phyloP scores from a whole-genome alignment of 2,113 vertebrate genomes.

The Xiphophorus couchianus region DNA sequence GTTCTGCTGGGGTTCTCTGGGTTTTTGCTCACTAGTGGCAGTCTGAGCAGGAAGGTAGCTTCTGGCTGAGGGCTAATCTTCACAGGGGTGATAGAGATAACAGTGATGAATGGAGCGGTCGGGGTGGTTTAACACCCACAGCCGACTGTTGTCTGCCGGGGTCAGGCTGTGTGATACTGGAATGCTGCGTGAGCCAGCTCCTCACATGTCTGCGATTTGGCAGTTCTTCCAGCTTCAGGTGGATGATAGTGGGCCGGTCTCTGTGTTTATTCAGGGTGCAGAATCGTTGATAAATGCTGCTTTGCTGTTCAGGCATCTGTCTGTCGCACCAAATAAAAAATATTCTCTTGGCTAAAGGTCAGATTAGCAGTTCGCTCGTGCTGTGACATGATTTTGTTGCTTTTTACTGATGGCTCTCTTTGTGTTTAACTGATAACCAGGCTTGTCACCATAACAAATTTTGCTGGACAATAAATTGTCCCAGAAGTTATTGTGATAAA shows the following conservation, averaged over 20 bases:
- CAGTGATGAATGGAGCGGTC: slow-evolving; percentile 73
- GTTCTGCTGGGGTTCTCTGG: slow-evolving; percentile 14
- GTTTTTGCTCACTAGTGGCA: slow-evolving; percentile 31
- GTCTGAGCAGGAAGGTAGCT: slow-evolving; percentile 46
- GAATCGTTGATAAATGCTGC: slow-evolving; percentile 59
- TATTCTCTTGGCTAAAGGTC: slow-evolving; percentile 41
- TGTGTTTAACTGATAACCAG: slow-evolving; percentile 10
- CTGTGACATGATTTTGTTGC: slow-evolving; percentile 20
- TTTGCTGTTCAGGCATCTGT: slow-evolving; percentile 62
- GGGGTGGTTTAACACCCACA: slow-evolving; percentile 70
- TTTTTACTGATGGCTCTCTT: slow-evolving; percentile 17
- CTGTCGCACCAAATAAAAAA: slow-evolving; percentile 60
- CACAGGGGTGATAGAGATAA: slow-evolving; percentile 71
- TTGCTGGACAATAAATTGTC: too few relatives aligned
- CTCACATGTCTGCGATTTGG: slow-evolving; percentile 54
- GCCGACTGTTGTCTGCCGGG: slow-evolving; percentile 68
- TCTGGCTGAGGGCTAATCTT: slow-evolving; percentile 69
- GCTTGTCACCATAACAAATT: too few relatives aligned
- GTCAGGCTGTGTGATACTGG: slow-evolving; percentile 65
- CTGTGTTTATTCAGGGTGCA: slow-evolving; percentile 35
- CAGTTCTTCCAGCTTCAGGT: slow-evolving; percentile 60
- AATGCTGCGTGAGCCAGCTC: slow-evolving; percentile 50
- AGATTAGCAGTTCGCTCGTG: slow-evolving; percentile 17
- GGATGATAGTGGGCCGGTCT: slow-evolving; percentile 38
- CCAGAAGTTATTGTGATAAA: too few relatives aligned